phyloP scores from a whole-genome alignment of 2,888 invertebrate genomes.

The Harmothoe impar region DNA sequence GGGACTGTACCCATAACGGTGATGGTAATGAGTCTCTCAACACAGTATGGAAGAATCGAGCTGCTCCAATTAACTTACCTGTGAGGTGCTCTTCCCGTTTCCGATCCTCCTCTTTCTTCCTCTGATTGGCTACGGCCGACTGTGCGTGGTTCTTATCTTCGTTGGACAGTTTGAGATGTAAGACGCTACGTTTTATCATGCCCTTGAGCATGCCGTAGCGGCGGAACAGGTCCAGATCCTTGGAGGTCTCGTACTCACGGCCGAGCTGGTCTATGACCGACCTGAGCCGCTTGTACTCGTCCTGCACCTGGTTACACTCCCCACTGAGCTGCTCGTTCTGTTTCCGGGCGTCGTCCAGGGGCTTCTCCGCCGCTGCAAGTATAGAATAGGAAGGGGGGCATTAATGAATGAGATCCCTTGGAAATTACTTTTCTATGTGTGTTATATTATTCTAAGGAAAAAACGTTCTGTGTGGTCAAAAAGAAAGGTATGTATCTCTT shows the following conservation, averaged over 20 bases:
- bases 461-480: no score
- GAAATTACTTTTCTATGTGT: no score
- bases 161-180: slow-evolving; percentile 76
- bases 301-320: slow-evolving; percentile 74
- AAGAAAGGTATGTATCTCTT: no score
- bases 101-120: slow-evolving; percentile 73
- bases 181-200: slow-evolving; percentile 91
- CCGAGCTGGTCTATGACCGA: slow-evolving; percentile 78
- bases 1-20: no score
- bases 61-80: slow-evolving; percentile 69
- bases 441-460: no score
- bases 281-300: slow-evolving; percentile 77
- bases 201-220: slow-evolving; percentile 97
- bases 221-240: slow-evolving; percentile 96
- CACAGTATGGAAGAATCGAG: no score
- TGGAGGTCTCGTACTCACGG: slow-evolving; percentile 95
- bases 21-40: no score
- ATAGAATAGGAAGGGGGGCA: background rate
- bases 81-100: slow-evolving; percentile 75
- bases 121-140: slow-evolving; percentile 53
- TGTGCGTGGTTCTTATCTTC: slow-evolving; percentile 72
- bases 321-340: slow-evolving; percentile 76
- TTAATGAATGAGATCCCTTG: no score
- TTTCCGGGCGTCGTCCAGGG: slow-evolving; percentile 73
- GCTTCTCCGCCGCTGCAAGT: slow-evolving; percentile 59